Conservation (phyloP, 2,797 vertebrate species). For the Tarsius wallacei region DNA sequence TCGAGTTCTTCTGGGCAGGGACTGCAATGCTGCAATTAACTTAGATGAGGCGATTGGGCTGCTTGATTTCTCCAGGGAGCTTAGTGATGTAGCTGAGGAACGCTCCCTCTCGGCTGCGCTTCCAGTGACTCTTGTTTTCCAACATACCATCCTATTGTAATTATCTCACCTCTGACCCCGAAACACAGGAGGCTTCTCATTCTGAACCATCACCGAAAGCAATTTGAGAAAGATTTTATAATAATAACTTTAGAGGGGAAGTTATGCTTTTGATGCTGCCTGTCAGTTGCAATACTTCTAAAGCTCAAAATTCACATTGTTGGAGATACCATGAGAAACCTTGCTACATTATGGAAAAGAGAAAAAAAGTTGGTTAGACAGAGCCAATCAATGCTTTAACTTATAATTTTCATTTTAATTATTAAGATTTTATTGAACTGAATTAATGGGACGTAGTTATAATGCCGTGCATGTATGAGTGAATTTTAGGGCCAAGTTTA, state of each 20-base stretch:
- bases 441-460: background rate
- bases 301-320: conserved; percentile 52
- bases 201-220: conserved; percentile 57
- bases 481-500: background rate
- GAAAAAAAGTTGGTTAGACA: background rate
- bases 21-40: conserved; percentile 71
- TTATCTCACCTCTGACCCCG: conserved; percentile 75
- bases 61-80: conserved; percentile 77
- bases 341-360: background rate
- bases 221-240: conserved; percentile 53
- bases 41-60: conserved; percentile 64
- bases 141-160: conserved; percentile 2
- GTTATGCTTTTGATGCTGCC: background rate
- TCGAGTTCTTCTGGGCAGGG: conserved; percentile 78
- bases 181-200: conserved; percentile 65
- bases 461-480: background rate
- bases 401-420: conserved; percentile 36
- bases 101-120: background rate
- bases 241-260: conserved; percentile 58
- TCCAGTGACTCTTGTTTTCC: conserved; percentile 60
- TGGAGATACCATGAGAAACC: background rate
- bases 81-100: conserved; percentile 52
- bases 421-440: background rate
- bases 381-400: background rate
- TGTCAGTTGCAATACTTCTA: background rate